Percentiles rank a stretch among this genome's conserved stretches.
Conservation (phyloP, 2,888 invertebrate genomes). For the Andricus curvator region DNA sequence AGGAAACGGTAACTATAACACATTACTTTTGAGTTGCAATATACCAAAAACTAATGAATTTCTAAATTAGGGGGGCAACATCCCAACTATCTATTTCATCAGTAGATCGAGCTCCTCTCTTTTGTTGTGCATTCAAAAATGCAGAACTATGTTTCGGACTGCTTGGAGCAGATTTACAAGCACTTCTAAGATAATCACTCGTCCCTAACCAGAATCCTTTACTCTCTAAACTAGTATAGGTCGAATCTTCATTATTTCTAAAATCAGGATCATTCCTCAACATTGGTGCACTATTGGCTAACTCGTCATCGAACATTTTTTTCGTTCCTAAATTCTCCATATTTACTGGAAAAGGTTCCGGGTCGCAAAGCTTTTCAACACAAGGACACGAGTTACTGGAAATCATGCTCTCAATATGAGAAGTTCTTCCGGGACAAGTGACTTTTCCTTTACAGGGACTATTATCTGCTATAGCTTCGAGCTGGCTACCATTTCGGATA, state of each 20-base stretch:
- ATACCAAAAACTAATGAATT: neutral
- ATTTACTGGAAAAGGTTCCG: conserved; percentile 36
- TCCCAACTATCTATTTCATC: conserved; percentile 73
- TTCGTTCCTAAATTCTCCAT: conserved; percentile 42
- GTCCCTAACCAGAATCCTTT: conserved; percentile 54
- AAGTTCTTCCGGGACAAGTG: neutral
- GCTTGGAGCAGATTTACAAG: conserved; percentile 70
- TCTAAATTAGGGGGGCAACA: conserved; percentile 63
- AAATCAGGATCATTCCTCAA: conserved; percentile 36
- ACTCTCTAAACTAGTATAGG: conserved; percentile 27
- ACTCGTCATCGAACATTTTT: conserved; percentile 29
- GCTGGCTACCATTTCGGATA: conserved; percentile 77
- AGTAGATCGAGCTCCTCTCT: conserved; percentile 66
- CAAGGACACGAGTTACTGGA: conserved; percentile 87
- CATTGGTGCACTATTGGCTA: conserved; percentile 47
- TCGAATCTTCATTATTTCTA: conserved; percentile 9
- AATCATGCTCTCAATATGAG: conserved; percentile 70
- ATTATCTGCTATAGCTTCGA: conserved; percentile 82
- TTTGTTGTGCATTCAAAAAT: conserved; percentile 58
- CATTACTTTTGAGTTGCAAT: no score
- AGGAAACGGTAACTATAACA: no score
- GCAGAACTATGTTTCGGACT: conserved; percentile 67
- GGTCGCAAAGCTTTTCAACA: conserved; percentile 81
- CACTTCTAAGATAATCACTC: conserved; percentile 55
- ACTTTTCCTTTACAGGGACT: conserved; percentile 79